These are phyloP conservation scores for Tetanocera ferruginea DNA, from an alignment of 2,888 invertebrate genomes.

Conservation along the genomic window DNA sequence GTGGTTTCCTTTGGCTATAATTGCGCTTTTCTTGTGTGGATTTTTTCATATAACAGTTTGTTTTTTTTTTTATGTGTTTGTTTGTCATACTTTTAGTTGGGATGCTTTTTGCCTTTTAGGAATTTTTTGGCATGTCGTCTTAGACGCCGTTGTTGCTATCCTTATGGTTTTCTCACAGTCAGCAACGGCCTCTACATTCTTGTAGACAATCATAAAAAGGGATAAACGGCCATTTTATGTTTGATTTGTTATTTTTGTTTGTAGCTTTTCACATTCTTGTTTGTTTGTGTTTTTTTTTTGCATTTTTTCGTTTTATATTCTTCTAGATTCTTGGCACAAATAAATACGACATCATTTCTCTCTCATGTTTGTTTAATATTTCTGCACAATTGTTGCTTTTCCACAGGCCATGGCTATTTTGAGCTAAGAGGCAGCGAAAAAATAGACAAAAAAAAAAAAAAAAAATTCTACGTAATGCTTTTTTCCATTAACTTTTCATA, in stretches of 20 bases:
- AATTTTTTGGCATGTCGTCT: slow-evolving; percentile 26
- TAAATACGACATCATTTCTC: not conserved
- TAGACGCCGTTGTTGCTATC: not conserved
- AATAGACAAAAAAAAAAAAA: slow-evolving; percentile 40
- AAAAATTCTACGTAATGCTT: slow-evolving; percentile 41
- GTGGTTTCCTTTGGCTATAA: slow-evolving; percentile 30
- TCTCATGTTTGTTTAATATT: slow-evolving; percentile 13
- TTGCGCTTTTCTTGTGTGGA: slow-evolving; percentile 33
- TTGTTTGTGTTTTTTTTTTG: not conserved
- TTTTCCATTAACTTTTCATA: slow-evolving; percentile 51
- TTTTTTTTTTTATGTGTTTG: not conserved
- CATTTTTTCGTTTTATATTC: not conserved
- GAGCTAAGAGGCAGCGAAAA: not conserved
- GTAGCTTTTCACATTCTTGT: slow-evolving; percentile 33
- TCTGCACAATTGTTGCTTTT: slow-evolving; percentile 38
- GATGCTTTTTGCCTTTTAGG: slow-evolving; percentile 31
- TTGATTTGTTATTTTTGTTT: slow-evolving; percentile 40
- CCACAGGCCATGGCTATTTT: not conserved
- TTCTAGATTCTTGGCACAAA: slow-evolving; percentile 3
- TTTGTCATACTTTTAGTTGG: slow-evolving; percentile 11
- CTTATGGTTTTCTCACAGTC: not conserved
- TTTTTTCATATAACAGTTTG: not conserved
- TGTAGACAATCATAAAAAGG: slow-evolving; percentile 31
- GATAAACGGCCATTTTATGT: slow-evolving; percentile 37
- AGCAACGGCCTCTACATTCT: slow-evolving; percentile 1